phyloP scores from a whole-genome alignment of 1,140 invertebrate genomes.

The Sycobia sp. region DNA sequence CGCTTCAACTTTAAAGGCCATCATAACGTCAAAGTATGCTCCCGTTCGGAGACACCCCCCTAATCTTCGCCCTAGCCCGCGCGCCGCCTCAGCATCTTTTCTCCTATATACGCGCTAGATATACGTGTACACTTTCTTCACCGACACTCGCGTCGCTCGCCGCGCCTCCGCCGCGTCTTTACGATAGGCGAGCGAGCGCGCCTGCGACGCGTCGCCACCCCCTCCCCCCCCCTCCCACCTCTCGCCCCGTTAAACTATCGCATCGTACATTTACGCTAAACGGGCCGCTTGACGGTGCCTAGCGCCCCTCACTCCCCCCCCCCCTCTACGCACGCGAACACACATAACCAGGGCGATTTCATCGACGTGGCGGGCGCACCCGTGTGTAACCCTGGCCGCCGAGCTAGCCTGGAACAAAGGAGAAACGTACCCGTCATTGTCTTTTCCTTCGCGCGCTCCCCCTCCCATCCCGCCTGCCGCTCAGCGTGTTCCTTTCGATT shows the following conservation, averaged over 20 bases:
- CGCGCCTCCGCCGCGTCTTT: not conserved
- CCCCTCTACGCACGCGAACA: not conserved
- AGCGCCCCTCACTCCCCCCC: not conserved
- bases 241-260: slow-evolving; percentile 12
- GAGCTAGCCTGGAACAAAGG: not conserved
- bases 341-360: no score
- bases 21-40: slow-evolving; percentile 27
- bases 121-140: not conserved
- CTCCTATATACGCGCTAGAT: no score
- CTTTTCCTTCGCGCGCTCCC: slow-evolving; percentile 4
- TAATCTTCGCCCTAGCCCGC: not conserved
- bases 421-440: not conserved
- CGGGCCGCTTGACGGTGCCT: no score
- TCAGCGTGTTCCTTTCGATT: slow-evolving; percentile 23
- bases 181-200: not conserved
- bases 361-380: no score
- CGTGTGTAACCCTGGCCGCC: not conserved
- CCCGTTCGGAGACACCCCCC: not conserved
- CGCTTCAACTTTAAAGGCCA: slow-evolving; percentile 37
- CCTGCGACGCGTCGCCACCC: no score
- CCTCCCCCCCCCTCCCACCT: no score
- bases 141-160: not conserved
- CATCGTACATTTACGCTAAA: slow-evolving; percentile 20
- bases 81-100: not conserved
- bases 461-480: no score